These are phyloP conservation scores for Ginglymostoma cirratum DNA, from an alignment of 2,113 vertebrate species.

Conservation along the genomic window DNA sequence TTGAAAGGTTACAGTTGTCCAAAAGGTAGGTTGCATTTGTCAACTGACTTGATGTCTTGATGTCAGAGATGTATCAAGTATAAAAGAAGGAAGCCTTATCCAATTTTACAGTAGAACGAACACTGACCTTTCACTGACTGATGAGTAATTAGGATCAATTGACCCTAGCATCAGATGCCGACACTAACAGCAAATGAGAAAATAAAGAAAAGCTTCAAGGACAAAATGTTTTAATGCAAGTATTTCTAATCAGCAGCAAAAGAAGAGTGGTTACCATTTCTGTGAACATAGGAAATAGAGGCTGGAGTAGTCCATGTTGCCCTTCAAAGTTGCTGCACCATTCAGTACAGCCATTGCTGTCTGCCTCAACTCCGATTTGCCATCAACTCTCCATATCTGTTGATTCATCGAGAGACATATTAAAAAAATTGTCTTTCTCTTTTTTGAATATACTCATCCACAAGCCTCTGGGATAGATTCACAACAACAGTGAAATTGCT, in stretches of 20 bases:
- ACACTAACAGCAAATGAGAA: background rate
- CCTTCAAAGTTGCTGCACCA: too few species aligned
- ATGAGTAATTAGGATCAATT: slow-evolving; percentile 35
- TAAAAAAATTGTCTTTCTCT: too few species aligned
- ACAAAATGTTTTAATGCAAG: slow-evolving; percentile 1
- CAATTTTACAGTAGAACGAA: slow-evolving; percentile 30
- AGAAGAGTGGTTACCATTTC: background rate
- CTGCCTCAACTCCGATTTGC: too few species aligned
- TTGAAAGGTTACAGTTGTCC: background rate
- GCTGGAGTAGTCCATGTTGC: too few species aligned
- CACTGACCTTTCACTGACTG: background rate
- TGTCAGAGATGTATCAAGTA: background rate
- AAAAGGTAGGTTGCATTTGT: slow-evolving; percentile 4
- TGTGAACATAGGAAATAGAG: too few species aligned
- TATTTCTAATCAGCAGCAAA: background rate
- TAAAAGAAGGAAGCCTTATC: background rate
- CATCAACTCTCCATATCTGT: too few species aligned
- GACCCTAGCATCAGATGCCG: background rate
- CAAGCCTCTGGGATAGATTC: background rate
- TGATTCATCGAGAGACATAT: too few species aligned
- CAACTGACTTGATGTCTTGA: slow-evolving; percentile 14
- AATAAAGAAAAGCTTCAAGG: background rate
- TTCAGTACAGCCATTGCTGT: too few species aligned
- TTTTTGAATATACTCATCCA: too few species aligned
- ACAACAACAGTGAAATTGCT: background rate